phyloP scores from a whole-genome alignment of 2,888 invertebrate genomes.

The Leptothorax acervorum region DNA sequence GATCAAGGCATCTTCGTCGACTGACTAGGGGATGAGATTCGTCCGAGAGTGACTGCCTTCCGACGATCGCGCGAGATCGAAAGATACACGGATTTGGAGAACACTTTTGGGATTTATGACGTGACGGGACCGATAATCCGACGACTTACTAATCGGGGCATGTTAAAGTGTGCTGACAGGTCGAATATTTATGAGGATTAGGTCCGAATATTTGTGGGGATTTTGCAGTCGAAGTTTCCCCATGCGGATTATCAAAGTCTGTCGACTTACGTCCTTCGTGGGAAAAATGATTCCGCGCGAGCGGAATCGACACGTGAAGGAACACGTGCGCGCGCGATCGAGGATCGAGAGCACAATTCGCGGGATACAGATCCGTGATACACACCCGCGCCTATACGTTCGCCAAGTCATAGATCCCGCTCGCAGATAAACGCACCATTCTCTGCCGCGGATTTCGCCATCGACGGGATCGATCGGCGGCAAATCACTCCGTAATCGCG shows the following conservation, averaged over 20 bases:
- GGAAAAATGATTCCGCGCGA: not conserved
- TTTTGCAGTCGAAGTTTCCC: not conserved
- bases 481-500: conserved; percentile 33
- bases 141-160: not conserved
- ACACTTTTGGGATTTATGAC: not conserved
- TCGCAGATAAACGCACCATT: conserved; percentile 24
- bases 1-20: not conserved
- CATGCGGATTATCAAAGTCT: not conserved
- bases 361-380: conserved; percentile 2
- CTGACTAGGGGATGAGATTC: not conserved
- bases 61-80: not conserved
- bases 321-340: not conserved
- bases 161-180: not conserved
- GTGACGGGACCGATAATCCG: not conserved
- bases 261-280: not conserved
- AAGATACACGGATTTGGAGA: not conserved
- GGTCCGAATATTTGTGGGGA: not conserved
- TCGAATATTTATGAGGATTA: not conserved
- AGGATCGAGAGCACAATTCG: conserved; percentile 1
- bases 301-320: not conserved
- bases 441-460: conserved; percentile 43
- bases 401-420: conserved; percentile 5
- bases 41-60: not conserved
- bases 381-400: conserved; percentile 20
- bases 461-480: conserved; percentile 17